Percentiles rank a stretch among this genome's conserved stretches.
Evolutionary conservation across 2,797 vertebrate species (phyloP).

Genomic region (Nothura maculosa): DNA sequence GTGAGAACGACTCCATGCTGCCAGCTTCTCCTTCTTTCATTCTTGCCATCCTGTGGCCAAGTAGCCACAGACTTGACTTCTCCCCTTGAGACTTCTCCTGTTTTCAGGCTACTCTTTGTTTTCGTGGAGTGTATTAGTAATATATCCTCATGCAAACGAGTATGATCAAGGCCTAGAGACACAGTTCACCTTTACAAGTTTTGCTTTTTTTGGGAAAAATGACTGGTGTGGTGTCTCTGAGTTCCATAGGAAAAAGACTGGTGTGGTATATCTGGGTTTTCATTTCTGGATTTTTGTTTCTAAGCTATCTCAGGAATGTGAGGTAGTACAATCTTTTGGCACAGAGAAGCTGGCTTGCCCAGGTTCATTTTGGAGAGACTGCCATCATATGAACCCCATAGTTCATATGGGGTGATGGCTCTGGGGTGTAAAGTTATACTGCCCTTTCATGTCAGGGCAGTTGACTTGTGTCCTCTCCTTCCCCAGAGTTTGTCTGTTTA

Average conservation of each 20-base stretch:
- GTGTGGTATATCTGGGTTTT: background rate
- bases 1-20: background rate
- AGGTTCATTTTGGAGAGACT: background rate
- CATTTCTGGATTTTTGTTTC: background rate
- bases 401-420: constrained; percentile 25
- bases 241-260: background rate
- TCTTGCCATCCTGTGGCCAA: background rate
- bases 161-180: background rate
- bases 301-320: background rate
- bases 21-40: background rate
- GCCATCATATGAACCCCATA: background rate
- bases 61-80: background rate
- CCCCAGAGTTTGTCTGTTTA: background rate
- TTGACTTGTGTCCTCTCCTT: constrained; percentile 3
- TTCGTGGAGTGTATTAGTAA: background rate
- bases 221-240: background rate
- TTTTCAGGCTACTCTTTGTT: background rate
- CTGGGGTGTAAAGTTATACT: constrained; percentile 1
- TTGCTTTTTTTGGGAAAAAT: background rate
- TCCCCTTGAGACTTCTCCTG: background rate
- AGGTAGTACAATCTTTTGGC: background rate
- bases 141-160: background rate
- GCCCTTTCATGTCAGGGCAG: constrained; percentile 52
- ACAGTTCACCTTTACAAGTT: background rate
- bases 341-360: background rate